Conservation (phyloP, 2,113 vertebrate genomes). For the Spheniscus mendiculus region DNA sequence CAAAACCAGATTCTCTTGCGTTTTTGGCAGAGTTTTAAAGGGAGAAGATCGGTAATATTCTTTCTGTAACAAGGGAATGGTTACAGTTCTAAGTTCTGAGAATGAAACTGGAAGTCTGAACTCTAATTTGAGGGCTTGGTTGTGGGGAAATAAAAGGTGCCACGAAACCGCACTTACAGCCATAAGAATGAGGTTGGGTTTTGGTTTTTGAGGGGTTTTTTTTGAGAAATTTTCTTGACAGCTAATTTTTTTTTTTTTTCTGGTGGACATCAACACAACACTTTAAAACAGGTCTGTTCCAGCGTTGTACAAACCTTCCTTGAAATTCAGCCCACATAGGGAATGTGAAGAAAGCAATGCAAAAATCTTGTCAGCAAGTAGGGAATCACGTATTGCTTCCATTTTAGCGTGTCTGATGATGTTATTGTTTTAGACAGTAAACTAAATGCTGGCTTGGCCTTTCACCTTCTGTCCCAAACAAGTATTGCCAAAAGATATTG, state of each 20-base stretch:
- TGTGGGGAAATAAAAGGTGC: background rate
- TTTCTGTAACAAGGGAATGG: background rate
- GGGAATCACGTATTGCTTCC: background rate
- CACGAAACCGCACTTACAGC: background rate
- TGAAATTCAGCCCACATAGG: background rate
- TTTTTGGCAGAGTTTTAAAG: background rate
- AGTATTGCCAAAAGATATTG: constrained; percentile 50
- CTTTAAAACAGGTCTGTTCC: background rate
- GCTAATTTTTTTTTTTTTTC: background rate
- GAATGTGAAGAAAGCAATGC: background rate
- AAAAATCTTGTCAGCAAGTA: background rate
- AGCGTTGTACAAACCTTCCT: background rate
- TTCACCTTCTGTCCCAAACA: constrained; percentile 23
- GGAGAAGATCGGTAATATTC: background rate
- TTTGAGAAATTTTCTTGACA: background rate
- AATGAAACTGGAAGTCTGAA: background rate
- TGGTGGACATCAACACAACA: background rate
- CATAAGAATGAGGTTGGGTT: background rate
- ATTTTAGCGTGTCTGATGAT: background rate
- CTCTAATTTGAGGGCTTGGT: background rate
- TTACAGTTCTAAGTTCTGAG: background rate
- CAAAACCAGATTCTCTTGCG: background rate
- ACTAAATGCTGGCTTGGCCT: constrained; percentile 28
- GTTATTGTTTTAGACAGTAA: constrained; percentile 56
- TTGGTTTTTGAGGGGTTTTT: background rate